Evolutionary conservation across 2,888 invertebrate species (phyloP).

Genomic region (Furcula furcula): DNA sequence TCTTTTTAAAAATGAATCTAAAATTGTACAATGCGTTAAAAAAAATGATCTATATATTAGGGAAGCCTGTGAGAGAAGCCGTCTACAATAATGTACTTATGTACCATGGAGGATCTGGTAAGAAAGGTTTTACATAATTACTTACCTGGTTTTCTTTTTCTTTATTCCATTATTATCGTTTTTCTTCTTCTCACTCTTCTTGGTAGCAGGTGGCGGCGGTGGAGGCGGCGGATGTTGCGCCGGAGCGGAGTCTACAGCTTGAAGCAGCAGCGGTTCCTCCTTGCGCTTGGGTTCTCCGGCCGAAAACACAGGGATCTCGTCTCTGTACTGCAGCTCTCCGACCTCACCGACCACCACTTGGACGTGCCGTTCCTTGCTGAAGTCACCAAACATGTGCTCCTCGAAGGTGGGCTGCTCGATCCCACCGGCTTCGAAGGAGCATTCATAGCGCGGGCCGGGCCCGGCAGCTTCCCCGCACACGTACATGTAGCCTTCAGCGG

Average conservation of each 20-base stretch:
- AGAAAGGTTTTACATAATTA: too few relatives aligned
- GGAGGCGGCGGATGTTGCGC: slow-evolving; percentile 47
- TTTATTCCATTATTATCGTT: slow-evolving; percentile 93
- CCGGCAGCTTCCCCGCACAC: slow-evolving; percentile 65
- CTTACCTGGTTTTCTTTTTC: slow-evolving; percentile 95
- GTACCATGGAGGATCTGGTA: too few relatives aligned
- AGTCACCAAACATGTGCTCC: slow-evolving; percentile 91
- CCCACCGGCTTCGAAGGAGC: slow-evolving; percentile 61
- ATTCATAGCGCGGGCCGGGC: slow-evolving; percentile 65
- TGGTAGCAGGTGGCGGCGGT: slow-evolving; percentile 75
- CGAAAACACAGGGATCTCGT: slow-evolving; percentile 66
- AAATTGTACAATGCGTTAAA: too few relatives aligned
- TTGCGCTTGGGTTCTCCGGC: slow-evolving; percentile 56
- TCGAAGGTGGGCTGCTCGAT: slow-evolving; percentile 89
- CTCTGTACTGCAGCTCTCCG: slow-evolving; percentile 77
- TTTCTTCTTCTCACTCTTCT: slow-evolving; percentile 90
- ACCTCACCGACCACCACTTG: slow-evolving; percentile 74
- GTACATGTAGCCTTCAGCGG: slow-evolving; percentile 75
- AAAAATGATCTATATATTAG: too few relatives aligned
- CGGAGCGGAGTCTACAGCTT: slow-evolving; percentile 56
- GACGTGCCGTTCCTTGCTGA: slow-evolving; percentile 80
- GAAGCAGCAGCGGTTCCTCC: slow-evolving; percentile 69
- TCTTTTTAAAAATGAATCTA: too few relatives aligned
- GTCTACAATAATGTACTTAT: too few relatives aligned
- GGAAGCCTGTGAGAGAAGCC: too few relatives aligned